Evolutionary conservation across 2,113 vertebrate species (phyloP).

Genomic region (Vulpes vulpes): DNA sequence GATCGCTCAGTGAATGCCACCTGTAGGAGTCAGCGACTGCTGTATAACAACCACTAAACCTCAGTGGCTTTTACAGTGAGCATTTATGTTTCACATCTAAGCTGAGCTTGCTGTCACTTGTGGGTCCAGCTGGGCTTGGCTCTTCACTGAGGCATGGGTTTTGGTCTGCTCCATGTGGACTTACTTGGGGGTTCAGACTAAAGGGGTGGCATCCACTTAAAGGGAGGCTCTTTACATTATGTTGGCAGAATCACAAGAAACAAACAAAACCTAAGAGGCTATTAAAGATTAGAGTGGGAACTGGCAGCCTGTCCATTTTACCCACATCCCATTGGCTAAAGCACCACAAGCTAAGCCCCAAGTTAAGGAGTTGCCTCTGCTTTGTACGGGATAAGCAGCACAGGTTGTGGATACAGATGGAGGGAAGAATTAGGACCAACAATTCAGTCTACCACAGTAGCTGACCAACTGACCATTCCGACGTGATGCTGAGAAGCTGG

Average conservation of each 20-base stretch:
- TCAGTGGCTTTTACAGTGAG: not conserved
- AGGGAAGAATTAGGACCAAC: not conserved
- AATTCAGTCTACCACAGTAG: not conserved
- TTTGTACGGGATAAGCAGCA: not conserved
- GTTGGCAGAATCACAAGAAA: not conserved
- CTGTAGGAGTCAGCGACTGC: not conserved
- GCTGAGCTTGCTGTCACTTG: not conserved
- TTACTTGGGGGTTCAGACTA: not conserved
- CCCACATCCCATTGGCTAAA: not conserved
- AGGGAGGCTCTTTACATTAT: constrained; percentile 8
- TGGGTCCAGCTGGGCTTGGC: not conserved
- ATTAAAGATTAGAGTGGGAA: not conserved
- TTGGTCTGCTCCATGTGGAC: not conserved
- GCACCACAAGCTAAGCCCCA: not conserved
- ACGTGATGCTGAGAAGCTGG: not conserved
- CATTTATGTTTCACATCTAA: not conserved
- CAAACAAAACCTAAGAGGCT: not conserved
- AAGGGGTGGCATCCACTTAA: not conserved
- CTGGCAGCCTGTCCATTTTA: not conserved
- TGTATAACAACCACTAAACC: not conserved
- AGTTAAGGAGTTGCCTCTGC: not conserved
- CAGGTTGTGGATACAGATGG: not conserved
- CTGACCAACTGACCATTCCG: not conserved
- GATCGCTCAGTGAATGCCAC: not conserved
- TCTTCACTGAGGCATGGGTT: not conserved